phyloP scores from a whole-genome alignment of 2,797 vertebrate genomes.

The Acanthurus leucopareius region DNA sequence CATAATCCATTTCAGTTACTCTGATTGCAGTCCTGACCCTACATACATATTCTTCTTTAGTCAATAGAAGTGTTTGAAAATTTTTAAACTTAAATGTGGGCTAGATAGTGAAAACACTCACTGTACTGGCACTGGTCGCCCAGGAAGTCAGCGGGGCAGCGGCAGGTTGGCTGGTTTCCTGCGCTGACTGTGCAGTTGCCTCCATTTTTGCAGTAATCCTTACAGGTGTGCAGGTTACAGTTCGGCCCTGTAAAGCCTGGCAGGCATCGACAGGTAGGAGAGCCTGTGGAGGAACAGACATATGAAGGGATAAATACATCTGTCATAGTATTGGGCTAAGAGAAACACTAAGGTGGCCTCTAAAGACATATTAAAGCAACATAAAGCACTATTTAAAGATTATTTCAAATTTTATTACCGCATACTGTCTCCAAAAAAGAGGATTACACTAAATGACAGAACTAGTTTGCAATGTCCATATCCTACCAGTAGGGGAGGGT shows the following conservation, averaged over 20 bases:
- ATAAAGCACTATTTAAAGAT: not conserved
- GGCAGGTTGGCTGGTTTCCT: conserved; percentile 96
- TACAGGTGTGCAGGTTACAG: conserved; percentile 92
- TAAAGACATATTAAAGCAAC: not conserved
- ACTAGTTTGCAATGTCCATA: not conserved
- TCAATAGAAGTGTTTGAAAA: not conserved
- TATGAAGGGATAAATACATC: not conserved
- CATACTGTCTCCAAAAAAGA: not conserved
- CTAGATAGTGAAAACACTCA: conserved; percentile 80
- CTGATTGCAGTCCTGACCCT: not conserved
- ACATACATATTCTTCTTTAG: not conserved
- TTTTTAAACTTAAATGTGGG: not conserved
- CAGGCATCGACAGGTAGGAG: conserved; percentile 94
- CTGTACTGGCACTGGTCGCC: conserved; percentile 96
- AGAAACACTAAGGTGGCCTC: not conserved
- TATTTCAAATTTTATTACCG: not conserved
- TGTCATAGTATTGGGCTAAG: not conserved
- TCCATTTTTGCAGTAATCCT: conserved; percentile 91
- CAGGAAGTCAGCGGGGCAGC: conserved; percentile 87
- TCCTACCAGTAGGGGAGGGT: conserved; percentile 91
- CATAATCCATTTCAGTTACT: not conserved
- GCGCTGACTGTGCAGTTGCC: conserved; percentile 92
- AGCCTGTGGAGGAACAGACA: conserved; percentile 79
- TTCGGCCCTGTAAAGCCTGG: conserved; percentile 93
- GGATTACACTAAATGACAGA: not conserved